These are phyloP conservation scores for Zonotrichia leucophrys DNA, from an alignment of 2,113 vertebrate genomes.

Conservation along the genomic window DNA sequence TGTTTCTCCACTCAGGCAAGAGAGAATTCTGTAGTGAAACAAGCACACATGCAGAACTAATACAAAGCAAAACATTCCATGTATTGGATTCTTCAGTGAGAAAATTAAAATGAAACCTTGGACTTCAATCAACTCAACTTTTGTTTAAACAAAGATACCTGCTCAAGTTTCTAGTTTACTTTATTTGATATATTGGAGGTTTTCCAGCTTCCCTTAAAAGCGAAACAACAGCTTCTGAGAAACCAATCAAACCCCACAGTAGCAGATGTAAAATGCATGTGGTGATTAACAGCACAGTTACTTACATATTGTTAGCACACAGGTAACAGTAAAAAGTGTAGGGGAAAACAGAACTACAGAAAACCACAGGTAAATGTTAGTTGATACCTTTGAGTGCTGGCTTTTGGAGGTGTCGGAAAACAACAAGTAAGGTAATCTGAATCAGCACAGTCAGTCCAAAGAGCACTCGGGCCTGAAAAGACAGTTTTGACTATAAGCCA, in stretches of 20 bases:
- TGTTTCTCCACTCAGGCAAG: neutral
- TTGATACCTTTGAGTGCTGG: slow-evolving; percentile 82
- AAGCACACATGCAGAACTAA: neutral
- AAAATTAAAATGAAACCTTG: neutral
- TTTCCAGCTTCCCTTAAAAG: neutral
- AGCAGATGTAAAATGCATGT: neutral
- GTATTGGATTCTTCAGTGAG: neutral
- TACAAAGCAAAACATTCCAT: neutral
- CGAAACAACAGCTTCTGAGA: neutral
- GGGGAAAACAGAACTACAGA: neutral
- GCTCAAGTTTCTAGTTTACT: neutral
- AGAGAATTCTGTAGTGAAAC: neutral
- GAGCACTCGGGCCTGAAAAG: slow-evolving; percentile 75
- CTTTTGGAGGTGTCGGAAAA: slow-evolving; percentile 78
- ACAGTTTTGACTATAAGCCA: neutral
- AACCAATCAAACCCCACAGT: neutral
- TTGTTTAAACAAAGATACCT: neutral
- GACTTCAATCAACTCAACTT: neutral
- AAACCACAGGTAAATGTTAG: neutral
- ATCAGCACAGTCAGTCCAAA: slow-evolving; percentile 80
- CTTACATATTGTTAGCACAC: neutral
- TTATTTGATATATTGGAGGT: neutral
- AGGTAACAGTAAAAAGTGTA: neutral
- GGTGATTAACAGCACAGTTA: neutral
- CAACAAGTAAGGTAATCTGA: slow-evolving; percentile 81